Base-by-base conservation (phyloP, 2,888 invertebrate species). In the Eurytoma adleriae region DNA sequence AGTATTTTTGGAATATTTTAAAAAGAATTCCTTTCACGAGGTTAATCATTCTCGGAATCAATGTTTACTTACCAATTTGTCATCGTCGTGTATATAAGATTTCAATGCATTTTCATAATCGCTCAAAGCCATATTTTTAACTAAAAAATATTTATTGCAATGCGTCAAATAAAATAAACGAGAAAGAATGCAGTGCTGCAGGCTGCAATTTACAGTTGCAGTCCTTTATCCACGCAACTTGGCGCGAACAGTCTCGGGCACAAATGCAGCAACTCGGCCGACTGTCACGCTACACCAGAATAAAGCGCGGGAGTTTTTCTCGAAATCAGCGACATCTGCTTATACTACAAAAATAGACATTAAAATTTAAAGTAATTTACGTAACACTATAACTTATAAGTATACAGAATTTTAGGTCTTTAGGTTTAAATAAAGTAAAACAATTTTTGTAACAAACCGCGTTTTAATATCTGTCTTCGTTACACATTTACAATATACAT, bases 401-500 rank as follows among this genome's bases (percentile, higher is more conserved):
- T 24, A 24, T 24, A 24, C 24, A 24, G 24, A 24, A 24, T 1
- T 1, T 24, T 1, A 24, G 24, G 24, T 24, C 7, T 40, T 10
- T 48, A 18, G 54, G 20, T 69, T 18, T 40, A 54, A 67, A 76
- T 59, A 70, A 61, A 52, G 69, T 54, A 67, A 0, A 2, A 64
- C 12, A 50, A 13, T 59, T 74, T 86, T 88, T 87, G 88, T 90
- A 90, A 90, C 90, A 90, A 90, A 90, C 88, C 86, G 88, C 88
- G 86, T 86, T 90, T 90, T 89, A 90, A 89, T 90, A 86, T 87
- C 86, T 88, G 87, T 90, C 85, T 87, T 89, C 85, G 87, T 88
- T 90, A 90, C 87, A 87, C 90, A 90, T 90, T 89, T 90, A 90
- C 89, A 89, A 89, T 89, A 89, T 89, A 89, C 88, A 89, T 88